Base-by-base conservation (phyloP, 2,113 vertebrate species). In the Hippopotamus amphibius region DNA sequence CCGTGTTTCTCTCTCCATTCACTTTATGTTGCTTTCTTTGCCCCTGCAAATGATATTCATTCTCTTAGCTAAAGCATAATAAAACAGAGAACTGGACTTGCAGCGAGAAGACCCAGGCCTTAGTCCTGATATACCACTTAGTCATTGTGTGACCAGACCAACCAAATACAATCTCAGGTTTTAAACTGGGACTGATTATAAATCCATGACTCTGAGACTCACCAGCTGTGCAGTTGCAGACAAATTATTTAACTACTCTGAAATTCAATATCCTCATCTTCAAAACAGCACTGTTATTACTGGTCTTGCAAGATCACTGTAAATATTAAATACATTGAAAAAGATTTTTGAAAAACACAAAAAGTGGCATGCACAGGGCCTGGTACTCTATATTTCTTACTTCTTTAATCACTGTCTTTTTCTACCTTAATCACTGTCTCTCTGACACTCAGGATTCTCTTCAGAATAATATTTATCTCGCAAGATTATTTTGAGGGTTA, bases 401-500 rank as follows among this genome's bases (percentile, higher is more conserved):
- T 77, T 53, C 46, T 33, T 28, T 50, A 65, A 66, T 55, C 79
- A 11, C 63, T 26, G 3, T 74, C 37, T 37, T 93, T 77, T 77
- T 55, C 41, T 10, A 13, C 19, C 4, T 92, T 61, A 72, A 74
- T 65, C 79, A 11, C 57, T n/a, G 3, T 82, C 30, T 91, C n/a
- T 30, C 82, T 93, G 87, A 66, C 22, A 53, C 21, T 68, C 63
- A 80, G 24, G 10, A 79, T 63, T 95, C 63, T 83, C 83, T 79
- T 95, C 63, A 87, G 50, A n/a, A 80, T 79, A 74, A 79, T 72
- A 53, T 74, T 82, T 90, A 83, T 80, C 19, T 88, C 48, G 48
- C n/a, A 84, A 82, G 57, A 74, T 88, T 37, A 74, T 93, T 93
- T 57, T 69, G 63, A 95, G 59, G 71, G 81, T 83, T 50, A 83